phyloP scores from a whole-genome alignment of 2,888 invertebrate genomes.

The Chrysodeixis includens region DNA sequence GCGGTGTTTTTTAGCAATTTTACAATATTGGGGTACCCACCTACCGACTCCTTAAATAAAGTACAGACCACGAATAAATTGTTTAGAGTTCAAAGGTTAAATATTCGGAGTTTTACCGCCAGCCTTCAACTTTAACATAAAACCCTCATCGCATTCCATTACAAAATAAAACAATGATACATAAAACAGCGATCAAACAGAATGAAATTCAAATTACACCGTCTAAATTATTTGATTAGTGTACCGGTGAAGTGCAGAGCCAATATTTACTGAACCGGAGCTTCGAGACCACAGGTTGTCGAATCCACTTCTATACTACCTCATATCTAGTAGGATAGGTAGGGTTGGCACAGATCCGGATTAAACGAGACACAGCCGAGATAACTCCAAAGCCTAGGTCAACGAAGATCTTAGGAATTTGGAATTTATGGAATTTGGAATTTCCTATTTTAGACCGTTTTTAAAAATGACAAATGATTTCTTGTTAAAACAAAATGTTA shows the following conservation, averaged over 20 bases:
- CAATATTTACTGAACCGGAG: conserved; percentile 71
- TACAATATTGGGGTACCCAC: background rate
- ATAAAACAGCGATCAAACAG: conserved; percentile 36
- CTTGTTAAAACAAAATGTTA: no score
- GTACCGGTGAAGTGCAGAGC: conserved; percentile 71
- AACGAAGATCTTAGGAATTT: no score
- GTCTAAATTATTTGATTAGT: conserved; percentile 67
- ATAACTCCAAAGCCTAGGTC: no score
- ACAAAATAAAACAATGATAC: conserved; percentile 22
- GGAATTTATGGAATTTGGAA: no score
- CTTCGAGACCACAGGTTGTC: conserved; percentile 50
- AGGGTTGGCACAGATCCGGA: background rate
- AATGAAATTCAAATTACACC: conserved; percentile 64
- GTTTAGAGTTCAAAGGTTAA: conserved; percentile 6
- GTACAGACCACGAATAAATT: background rate
- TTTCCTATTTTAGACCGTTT: no score
- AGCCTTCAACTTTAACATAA: background rate
- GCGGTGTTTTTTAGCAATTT: background rate
- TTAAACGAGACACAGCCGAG: no score
- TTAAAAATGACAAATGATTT: no score
- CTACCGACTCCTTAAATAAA: background rate
- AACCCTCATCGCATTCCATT: conserved; percentile 10
- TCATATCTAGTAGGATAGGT: background rate
- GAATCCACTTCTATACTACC: conserved; percentile 45
- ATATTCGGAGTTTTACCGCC: background rate